phyloP scores from a whole-genome alignment of 2,888 invertebrate genomes.

The Oscheius sp. region DNA sequence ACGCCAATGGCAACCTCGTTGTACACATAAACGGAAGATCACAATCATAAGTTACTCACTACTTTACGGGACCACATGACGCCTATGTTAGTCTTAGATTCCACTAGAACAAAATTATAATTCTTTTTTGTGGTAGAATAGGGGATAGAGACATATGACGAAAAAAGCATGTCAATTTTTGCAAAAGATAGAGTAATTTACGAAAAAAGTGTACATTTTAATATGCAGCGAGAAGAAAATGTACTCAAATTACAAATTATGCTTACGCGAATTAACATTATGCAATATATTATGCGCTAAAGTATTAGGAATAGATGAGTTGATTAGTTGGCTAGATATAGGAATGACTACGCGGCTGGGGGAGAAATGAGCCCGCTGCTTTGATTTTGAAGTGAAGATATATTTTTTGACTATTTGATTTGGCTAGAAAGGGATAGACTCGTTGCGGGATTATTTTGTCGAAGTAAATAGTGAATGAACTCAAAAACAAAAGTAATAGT shows the following conservation, averaged over 20 bases:
- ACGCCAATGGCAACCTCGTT: slow-evolving; percentile 21
- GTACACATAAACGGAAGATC: slow-evolving; percentile 30
- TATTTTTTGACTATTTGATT: slow-evolving; percentile 29
- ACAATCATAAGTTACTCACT: slow-evolving; percentile 17
- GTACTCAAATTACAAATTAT: neutral
- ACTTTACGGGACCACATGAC: neutral
- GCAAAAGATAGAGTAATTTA: neutral
- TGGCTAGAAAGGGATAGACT: slow-evolving; percentile 10
- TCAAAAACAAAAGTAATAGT: neutral
- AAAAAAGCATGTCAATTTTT: neutral
- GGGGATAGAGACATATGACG: neutral
- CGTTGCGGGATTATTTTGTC: slow-evolving; percentile 11
- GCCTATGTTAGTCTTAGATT: neutral
- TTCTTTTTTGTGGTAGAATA: neutral
- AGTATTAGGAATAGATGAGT: neutral
- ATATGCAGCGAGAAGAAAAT: neutral
- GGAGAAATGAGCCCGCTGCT: slow-evolving; percentile 11
- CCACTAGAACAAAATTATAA: neutral
- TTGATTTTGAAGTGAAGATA: slow-evolving; percentile 27
- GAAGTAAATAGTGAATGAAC: neutral
- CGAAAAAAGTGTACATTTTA: neutral
- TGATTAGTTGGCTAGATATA: slow-evolving; percentile 1
- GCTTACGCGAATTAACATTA: neutral
- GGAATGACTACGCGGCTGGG: slow-evolving; percentile 18
- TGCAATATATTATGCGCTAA: neutral